Conservation (phyloP, 2,113 vertebrate genomes). For the Gnathonemus longibarbis region DNA sequence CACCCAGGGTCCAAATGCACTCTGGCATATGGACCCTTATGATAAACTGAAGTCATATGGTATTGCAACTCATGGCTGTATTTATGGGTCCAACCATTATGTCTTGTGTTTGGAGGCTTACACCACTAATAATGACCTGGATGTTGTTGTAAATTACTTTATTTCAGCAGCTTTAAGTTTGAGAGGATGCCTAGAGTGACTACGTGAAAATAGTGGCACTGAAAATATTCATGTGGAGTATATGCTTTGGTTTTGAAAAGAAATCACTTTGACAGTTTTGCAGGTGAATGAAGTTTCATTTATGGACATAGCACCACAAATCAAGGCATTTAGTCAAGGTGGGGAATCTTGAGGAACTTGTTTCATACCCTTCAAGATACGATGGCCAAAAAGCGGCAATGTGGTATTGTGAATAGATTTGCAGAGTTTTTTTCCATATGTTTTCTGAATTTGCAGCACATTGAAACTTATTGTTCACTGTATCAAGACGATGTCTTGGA, state of each 20-base stretch:
- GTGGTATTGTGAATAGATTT: too few species aligned
- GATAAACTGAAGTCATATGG: not conserved
- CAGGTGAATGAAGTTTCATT: not conserved
- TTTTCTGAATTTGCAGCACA: too few species aligned
- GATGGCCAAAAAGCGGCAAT: too few species aligned
- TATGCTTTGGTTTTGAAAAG: not conserved
- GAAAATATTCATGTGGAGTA: not conserved
- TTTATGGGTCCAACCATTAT: not conserved
- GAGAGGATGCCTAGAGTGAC: not conserved
- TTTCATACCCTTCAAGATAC: too few species aligned
- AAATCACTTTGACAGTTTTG: not conserved
- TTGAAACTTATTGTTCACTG: too few species aligned
- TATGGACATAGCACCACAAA: too few species aligned
- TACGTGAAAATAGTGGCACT: not conserved
- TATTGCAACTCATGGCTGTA: not conserved
- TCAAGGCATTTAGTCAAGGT: too few species aligned
- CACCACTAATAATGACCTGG: not conserved
- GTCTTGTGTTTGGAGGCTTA: not conserved
- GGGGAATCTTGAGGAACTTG: too few species aligned
- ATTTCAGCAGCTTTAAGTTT: not conserved
- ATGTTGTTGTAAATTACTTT: not conserved
- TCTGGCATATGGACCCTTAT: not conserved
- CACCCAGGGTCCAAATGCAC: not conserved
- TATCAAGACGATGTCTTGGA: too few species aligned
- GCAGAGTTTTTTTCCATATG: too few species aligned